These are phyloP conservation scores for Sycon ciliatum DNA, from an alignment of 37 sponge, comb jelly and placozoan genomes.

Conservation along the genomic window DNA sequence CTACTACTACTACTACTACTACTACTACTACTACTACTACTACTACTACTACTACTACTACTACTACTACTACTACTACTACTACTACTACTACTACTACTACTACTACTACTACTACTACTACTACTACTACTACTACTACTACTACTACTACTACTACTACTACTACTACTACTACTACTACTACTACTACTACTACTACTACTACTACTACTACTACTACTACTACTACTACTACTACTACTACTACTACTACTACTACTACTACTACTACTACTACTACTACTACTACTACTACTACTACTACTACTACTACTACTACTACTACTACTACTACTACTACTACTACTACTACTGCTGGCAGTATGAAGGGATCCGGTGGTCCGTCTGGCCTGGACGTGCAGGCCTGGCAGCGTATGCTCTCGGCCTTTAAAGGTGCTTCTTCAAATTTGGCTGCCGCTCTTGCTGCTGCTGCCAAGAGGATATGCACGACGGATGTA, in stretches of 20 bases:
- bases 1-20: conserved; percentile 8
- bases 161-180: conserved; percentile 6
- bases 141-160: conserved; percentile 8
- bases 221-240: conserved; percentile 6
- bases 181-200: conserved; percentile 8
- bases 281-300: conserved; percentile 6
- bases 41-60: conserved; percentile 6
- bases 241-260: conserved; percentile 8
- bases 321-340: no score
- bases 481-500: no score
- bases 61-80: conserved; percentile 8
- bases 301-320: conserved; percentile 8
- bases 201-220: conserved; percentile 8
- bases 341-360: no score
- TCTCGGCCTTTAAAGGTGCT: no score
- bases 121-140: conserved; percentile 8
- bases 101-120: conserved; percentile 6
- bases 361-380: no score
- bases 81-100: conserved; percentile 8
- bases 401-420: no score
- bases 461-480: no score
- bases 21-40: conserved; percentile 8
- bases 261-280: conserved; percentile 8
- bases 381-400: no score
- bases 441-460: no score